Evolutionary conservation across 2,797 vertebrate species (phyloP), one percentile per base, ranked within the genome.

Genomic region (Erethizon dorsatum): DNA sequence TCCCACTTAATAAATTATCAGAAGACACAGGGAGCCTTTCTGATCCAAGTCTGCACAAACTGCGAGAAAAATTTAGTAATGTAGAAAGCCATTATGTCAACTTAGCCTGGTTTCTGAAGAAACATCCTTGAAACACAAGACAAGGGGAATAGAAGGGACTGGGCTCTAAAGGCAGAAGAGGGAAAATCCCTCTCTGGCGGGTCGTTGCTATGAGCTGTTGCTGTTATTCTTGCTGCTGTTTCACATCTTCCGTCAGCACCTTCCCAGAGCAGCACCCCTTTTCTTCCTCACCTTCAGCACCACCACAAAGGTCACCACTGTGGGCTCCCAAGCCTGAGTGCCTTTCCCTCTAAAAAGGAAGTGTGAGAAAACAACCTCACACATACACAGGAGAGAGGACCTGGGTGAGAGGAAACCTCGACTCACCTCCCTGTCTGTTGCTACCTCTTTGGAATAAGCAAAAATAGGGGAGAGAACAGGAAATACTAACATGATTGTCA

Each of bases 361-460:
- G 12, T 59, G 57, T 94, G 77, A 73, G 59, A 6, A 92, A 91
- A 69, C 28, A 2, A 86, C 52, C 54, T 97, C 69, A 63, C 5
- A 0, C 2, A 0, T 24, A 13, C 50, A 18, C 13, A 41, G 33
- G 59, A 80, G 26, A 92, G 79, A 69, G 71, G 37, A 17, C 18
- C 2, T 0, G 20, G 78, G 61, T n/a, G 54, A 65, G 59, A 79
- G 26, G 15, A 85, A 77, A 63, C 69, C 50, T 90, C 6, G 0
- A 52, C 22, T 7, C n/a, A 1, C n/a, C 13, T 93, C 45, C 28
- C 54, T 45, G 20, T 41, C 85, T n/a, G 26, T 8, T 88, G 88
- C 77, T 65, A 45, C 65, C 28, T 94, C 59, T 87, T 95, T 9
- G 20, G 75, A 94, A 91, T 37, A 71, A 95, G 94, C 13, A 33